phyloP scores from a whole-genome alignment of 2,888 invertebrate genomes.

The Drosophila trichaetosa region DNA sequence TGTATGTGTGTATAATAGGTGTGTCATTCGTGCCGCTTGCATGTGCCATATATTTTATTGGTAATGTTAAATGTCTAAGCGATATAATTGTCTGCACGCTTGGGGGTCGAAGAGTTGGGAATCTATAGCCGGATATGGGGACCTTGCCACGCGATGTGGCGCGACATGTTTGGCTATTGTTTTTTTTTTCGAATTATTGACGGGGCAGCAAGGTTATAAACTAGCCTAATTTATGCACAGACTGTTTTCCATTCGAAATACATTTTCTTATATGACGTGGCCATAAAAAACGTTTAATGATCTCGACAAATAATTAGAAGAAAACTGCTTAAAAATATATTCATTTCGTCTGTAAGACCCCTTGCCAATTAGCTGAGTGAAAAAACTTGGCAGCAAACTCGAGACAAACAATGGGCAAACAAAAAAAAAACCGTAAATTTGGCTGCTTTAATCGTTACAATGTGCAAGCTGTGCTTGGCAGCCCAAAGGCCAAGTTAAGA shows the following conservation, averaged over 20 bases:
- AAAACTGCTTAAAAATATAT: conserved; percentile 6
- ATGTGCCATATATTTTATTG: conserved; percentile 61
- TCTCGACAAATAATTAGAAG: conserved; percentile 1
- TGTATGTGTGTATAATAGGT: conserved; percentile 49
- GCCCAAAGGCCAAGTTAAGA: conserved; percentile 10
- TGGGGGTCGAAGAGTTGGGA: conserved; percentile 16
- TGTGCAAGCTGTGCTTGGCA: background rate
- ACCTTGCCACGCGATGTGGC: conserved; percentile 23
- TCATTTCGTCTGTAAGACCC: background rate
- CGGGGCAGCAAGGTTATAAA: conserved; percentile 40
- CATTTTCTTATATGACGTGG: conserved; percentile 18
- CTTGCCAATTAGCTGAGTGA: conserved; percentile 51
- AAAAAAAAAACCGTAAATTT: background rate
- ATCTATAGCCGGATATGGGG: conserved; percentile 14
- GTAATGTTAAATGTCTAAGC: conserved; percentile 71
- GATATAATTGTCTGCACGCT: conserved; percentile 70
- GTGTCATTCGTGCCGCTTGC: conserved; percentile 53
- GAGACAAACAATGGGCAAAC: conserved; percentile 8
- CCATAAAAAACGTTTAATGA: conserved; percentile 2
- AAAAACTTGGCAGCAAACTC: conserved; percentile 50
- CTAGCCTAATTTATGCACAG: conserved; percentile 52
- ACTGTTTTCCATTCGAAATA: conserved; percentile 17
- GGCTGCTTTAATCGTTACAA: conserved; percentile 2
- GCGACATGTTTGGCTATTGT: conserved; percentile 50
- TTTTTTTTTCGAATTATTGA: conserved; percentile 42